Conservation (phyloP, 2,113 vertebrate species). For the Sisor rabdophorus region DNA sequence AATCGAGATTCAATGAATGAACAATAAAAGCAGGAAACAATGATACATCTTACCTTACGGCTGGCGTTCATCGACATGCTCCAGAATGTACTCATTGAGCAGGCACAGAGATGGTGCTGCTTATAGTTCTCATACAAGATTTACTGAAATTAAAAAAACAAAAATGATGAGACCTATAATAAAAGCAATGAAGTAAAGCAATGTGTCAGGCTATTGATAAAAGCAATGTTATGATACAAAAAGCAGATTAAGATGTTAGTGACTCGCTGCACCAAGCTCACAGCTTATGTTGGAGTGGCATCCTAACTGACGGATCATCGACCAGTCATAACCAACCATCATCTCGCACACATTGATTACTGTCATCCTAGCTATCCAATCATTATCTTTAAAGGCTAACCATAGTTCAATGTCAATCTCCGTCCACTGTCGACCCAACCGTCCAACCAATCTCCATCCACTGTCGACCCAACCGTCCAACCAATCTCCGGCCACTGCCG, state of each 20-base stretch:
- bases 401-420: too few relatives aligned
- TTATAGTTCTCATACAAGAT: constrained; percentile 56
- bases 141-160: constrained; percentile 3
- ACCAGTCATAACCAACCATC: neutral
- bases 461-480: neutral
- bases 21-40: neutral
- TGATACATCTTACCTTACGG: constrained; percentile 77
- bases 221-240: neutral
- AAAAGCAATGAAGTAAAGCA: neutral
- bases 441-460: neutral
- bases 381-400: too few relatives aligned
- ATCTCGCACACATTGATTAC: neutral
- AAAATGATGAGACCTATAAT: neutral
- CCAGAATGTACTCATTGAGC: constrained; percentile 94
- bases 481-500: neutral
- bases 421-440: too few relatives aligned
- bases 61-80: constrained; percentile 89
- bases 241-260: neutral
- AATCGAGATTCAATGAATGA: neutral
- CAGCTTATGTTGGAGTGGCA: neutral
- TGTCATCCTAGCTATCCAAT: too few relatives aligned
- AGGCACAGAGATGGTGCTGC: constrained; percentile 53
- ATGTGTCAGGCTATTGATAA: neutral
- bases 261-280: neutral
- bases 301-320: neutral